Conservation (phyloP, 2,888 invertebrate species). For the Ganaspis brasiliensis region DNA sequence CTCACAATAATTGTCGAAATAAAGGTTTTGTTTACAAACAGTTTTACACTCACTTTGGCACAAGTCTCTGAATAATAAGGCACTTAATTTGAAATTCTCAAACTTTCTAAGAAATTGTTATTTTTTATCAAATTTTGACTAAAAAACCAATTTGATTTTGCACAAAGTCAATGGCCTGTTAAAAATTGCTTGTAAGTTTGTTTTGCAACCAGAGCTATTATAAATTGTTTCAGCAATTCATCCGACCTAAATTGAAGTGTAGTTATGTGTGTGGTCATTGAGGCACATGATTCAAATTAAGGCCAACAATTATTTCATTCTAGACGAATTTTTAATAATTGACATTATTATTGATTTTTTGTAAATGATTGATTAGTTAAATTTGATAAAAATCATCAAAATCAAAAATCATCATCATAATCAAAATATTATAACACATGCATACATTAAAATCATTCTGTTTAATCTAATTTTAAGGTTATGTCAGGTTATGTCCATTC, state of each 20-base stretch:
- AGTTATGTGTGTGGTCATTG: slow-evolving; percentile 14
- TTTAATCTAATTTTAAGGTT: no score
- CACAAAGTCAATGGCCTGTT: neutral
- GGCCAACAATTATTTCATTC: neutral
- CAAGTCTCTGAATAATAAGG: no score
- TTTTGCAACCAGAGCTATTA: slow-evolving; percentile 23
- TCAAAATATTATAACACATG: no score
- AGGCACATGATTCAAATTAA: slow-evolving; percentile 25
- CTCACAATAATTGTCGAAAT: slow-evolving; percentile 3
- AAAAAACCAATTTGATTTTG: neutral
- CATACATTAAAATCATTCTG: no score
- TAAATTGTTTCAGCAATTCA: neutral
- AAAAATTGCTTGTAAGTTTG: neutral
- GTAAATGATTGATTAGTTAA: no score
- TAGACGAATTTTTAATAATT: neutral
- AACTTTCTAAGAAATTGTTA: no score
- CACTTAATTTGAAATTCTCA: no score
- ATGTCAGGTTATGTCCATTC: no score
- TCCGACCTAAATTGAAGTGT: slow-evolving; percentile 14
- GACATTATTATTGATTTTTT: neutral
- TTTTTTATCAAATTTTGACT: no score
- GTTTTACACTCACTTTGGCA: slow-evolving; percentile 11
- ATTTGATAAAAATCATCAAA: no score
- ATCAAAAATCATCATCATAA: no score
- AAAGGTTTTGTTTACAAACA: slow-evolving; percentile 39